Evolutionary conservation across 2,797 vertebrate species (phyloP).

Genomic region (Tachyglossus aculeatus): DNA sequence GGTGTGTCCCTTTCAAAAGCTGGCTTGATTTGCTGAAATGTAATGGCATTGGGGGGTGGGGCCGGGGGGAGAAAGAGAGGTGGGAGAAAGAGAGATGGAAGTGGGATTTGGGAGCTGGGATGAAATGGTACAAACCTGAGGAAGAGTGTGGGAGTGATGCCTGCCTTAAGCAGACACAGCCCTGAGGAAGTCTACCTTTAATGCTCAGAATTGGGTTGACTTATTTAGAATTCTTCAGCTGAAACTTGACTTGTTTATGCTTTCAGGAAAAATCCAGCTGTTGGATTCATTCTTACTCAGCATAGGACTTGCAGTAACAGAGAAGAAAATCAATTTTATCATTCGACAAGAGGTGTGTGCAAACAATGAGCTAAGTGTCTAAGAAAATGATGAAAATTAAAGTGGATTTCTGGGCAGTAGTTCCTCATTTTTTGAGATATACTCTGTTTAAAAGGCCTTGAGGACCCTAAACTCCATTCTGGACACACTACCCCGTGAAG

Average conservation of each 20-base stretch:
- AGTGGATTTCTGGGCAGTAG: not conserved
- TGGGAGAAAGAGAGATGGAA: not conserved
- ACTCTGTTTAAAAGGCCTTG: conserved; percentile 69
- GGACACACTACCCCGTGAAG: conserved; percentile 60
- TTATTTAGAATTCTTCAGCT: not conserved
- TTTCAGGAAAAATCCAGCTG: conserved; percentile 75
- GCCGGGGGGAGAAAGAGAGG: not conserved
- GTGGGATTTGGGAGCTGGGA: not conserved
- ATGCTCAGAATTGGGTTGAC: too few relatives aligned
- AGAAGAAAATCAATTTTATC: conserved; percentile 45
- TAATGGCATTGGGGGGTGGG: too few relatives aligned
- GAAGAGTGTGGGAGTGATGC: not conserved
- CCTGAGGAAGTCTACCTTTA: too few relatives aligned
- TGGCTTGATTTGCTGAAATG: too few relatives aligned
- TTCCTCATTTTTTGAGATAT: not conserved
- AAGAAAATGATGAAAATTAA: not conserved
- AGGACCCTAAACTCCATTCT: conserved; percentile 81
- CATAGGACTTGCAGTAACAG: conserved; percentile 76
- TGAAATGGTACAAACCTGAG: not conserved
- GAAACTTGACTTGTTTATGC: not conserved
- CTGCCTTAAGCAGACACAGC: too few relatives aligned
- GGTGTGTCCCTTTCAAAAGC: too few relatives aligned
- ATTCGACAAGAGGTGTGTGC: conserved; percentile 79
- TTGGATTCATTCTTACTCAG: conserved; percentile 76
- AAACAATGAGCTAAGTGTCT: not conserved